Evolutionary conservation across 2,113 vertebrate species (phyloP).

Genomic region (Motacilla tschutschensis): DNA sequence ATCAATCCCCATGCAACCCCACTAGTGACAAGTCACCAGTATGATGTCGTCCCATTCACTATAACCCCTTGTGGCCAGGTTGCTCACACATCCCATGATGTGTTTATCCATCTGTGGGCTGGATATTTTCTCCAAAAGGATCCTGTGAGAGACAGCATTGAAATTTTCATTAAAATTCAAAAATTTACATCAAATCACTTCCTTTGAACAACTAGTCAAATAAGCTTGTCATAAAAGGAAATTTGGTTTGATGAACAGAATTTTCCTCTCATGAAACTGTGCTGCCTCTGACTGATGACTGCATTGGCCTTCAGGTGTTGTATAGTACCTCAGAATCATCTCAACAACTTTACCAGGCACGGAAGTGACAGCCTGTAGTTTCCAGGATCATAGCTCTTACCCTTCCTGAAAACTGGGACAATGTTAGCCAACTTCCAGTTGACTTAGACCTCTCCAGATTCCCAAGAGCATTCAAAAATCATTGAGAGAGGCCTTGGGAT

Average conservation of each 20-base stretch:
- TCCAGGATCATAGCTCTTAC: background rate
- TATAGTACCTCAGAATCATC: background rate
- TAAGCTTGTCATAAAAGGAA: background rate
- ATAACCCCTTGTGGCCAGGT: background rate
- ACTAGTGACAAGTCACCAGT: too few species aligned
- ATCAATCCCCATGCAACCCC: background rate
- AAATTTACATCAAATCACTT: background rate
- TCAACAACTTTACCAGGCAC: background rate
- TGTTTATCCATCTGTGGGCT: background rate
- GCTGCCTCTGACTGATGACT: background rate
- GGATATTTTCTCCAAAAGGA: background rate
- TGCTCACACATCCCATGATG: background rate
- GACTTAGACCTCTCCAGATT: background rate
- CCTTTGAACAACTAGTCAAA: background rate
- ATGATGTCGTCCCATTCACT: background rate
- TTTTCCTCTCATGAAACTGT: background rate
- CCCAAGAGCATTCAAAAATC: background rate
- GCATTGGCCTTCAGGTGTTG: background rate
- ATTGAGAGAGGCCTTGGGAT: background rate
- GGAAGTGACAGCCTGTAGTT: background rate
- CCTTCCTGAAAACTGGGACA: background rate
- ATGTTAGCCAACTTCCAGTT: background rate
- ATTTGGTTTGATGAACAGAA: background rate
- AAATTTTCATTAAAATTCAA: background rate
- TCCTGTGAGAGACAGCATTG: background rate